Percentiles rank a stretch among this genome's conserved stretches.
phyloP scores from a whole-genome alignment of 1,140 invertebrate genomes.

The Liolophura sinensis region DNA sequence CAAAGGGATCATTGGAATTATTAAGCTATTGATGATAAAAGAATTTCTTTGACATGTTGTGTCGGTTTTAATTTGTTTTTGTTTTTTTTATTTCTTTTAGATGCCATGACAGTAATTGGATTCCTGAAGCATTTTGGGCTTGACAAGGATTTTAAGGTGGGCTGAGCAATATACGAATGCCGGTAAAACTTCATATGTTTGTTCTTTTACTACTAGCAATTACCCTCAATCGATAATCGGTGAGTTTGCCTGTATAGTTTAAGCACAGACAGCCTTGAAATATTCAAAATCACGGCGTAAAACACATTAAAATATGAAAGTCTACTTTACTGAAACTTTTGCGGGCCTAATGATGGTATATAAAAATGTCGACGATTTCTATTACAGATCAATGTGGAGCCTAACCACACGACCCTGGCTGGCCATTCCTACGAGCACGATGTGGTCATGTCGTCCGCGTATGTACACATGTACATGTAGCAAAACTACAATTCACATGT shows the following conservation, averaged over 20 bases:
- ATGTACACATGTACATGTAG: constrained; percentile 22
- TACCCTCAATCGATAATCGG: no score
- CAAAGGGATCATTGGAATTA: neutral
- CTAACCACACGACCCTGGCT: constrained; percentile 65
- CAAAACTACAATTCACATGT: no score
- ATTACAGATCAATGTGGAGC: constrained; percentile 62
- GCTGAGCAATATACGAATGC: neutral
- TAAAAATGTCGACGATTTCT: no score
- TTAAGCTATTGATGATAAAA: neutral
- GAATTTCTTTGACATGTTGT: no score
- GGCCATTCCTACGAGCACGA: constrained; percentile 62
- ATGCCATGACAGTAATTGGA: constrained; percentile 68
- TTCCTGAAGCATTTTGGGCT: constrained; percentile 68
- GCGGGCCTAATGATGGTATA: no score
- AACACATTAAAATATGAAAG: neutral
- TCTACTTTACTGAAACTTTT: no score
- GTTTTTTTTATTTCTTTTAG: constrained; percentile 37
- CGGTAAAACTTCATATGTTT: neutral
- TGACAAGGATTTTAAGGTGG: constrained; percentile 67
- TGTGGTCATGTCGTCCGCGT: constrained; percentile 59
- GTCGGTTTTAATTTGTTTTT: neutral
- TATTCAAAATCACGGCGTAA: constrained; percentile 1
- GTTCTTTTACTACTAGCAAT: no score
- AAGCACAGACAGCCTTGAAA: neutral
- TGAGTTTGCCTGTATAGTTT: no score